phyloP scores from a whole-genome alignment of 2,797 vertebrate species.

The Poecilia gillii region DNA sequence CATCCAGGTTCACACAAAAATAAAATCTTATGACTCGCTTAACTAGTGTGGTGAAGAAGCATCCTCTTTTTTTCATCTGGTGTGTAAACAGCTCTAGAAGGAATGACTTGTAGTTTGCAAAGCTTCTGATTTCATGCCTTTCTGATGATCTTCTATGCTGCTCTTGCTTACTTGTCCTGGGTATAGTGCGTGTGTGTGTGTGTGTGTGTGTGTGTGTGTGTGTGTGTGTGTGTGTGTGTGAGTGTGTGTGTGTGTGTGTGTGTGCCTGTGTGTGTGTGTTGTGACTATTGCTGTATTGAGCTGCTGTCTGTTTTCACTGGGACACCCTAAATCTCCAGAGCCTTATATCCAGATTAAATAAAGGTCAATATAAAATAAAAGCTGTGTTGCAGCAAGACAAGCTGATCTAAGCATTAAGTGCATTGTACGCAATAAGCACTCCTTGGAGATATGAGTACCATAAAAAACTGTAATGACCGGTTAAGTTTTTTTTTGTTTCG shows the following conservation, averaged over 20 bases:
- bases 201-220: too few relatives aligned
- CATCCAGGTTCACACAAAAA: not conserved
- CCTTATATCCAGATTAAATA: not conserved
- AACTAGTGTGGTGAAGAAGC: not conserved
- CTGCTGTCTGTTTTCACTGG: not conserved
- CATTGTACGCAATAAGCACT: not conserved
- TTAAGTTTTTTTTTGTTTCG: not conserved
- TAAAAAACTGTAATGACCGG: not conserved
- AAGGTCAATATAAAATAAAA: conserved; percentile 6
- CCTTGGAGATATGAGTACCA: not conserved
- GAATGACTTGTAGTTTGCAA: not conserved
- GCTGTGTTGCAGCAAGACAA: not conserved
- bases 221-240: not conserved
- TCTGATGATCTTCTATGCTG: not conserved
- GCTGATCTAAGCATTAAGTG: conserved; percentile 4
- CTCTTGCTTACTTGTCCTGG: not conserved
- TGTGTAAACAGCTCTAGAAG: not conserved
- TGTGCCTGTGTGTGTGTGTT: not conserved
- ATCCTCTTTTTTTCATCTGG: not conserved
- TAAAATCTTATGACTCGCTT: not conserved
- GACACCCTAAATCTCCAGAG: not conserved
- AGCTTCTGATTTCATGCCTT: not conserved
- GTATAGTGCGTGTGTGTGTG: not conserved
- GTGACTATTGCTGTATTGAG: not conserved
- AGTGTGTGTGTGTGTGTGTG: too few relatives aligned